Conservation (phyloP, 2,113 vertebrate genomes). For the Microtus montanus region DNA sequence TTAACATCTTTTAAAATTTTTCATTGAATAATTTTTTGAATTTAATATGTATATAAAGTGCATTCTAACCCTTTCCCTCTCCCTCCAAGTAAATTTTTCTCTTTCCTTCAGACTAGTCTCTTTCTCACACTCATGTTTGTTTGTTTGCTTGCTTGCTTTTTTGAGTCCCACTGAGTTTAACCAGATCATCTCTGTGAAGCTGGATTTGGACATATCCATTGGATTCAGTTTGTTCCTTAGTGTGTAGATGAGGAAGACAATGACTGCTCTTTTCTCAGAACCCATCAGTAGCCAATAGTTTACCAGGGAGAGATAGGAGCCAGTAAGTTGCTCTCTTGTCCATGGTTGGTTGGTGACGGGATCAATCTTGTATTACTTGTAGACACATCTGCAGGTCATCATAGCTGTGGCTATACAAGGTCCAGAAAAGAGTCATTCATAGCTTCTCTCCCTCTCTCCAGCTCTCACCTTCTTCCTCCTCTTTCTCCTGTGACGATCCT, state of each 20-base stretch:
- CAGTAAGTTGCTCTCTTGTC: neutral
- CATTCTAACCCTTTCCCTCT: neutral
- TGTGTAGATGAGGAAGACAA: neutral
- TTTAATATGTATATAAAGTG: neutral
- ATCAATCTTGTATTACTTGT: neutral
- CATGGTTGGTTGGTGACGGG: rapidly evolving
- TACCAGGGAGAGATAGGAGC: neutral
- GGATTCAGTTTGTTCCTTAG: neutral
- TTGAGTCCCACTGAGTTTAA: neutral
- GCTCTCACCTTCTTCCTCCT: neutral
- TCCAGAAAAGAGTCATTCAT: neutral
- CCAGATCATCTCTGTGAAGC: neutral
- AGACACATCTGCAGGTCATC: neutral
- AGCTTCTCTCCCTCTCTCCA: neutral
- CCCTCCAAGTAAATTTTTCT: neutral
- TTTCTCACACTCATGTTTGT: neutral
- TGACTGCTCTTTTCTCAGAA: neutral
- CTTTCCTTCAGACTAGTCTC: neutral
- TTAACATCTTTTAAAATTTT: neutral
- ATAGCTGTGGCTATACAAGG: neutral
- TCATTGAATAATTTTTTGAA: no score
- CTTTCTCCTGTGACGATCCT: neutral
- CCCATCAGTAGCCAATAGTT: neutral
- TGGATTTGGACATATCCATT: neutral
- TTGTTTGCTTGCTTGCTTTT: neutral